A percentile compares a stretch with the other conserved stretches of the same genome.
These are phyloP conservation scores for Panagrolaimus sp. DNA, from an alignment of 1,140 invertebrate genomes.

Conservation along the genomic window DNA sequence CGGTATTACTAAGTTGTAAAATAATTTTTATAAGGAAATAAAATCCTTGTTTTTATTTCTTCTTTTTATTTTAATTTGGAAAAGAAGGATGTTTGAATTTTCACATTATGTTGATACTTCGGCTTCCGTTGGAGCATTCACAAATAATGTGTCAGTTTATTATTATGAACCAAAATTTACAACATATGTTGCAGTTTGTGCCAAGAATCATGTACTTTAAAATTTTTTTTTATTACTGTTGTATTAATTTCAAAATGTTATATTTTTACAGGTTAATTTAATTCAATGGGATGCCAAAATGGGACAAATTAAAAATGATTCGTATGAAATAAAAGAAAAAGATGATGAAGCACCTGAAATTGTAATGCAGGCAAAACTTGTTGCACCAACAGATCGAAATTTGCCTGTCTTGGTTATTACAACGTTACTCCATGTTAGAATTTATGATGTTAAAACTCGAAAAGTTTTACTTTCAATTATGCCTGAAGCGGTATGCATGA, in stretches of 20 bases:
- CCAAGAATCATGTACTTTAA: background rate
- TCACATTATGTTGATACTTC: background rate
- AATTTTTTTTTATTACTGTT: background rate
- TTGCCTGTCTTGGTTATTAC: background rate
- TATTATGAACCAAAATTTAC: constrained; percentile 9
- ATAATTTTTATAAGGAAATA: too few relatives aligned
- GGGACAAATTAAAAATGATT: background rate
- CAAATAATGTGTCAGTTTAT: constrained; percentile 10
- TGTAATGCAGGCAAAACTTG: constrained; percentile 4
- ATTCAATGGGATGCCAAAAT: constrained; percentile 5
- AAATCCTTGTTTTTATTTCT: too few relatives aligned
- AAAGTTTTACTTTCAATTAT: background rate
- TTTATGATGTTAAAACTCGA: background rate
- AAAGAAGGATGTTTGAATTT: background rate
- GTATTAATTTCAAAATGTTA: background rate
- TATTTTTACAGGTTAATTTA: constrained; percentile 1
- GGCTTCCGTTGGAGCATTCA: background rate
- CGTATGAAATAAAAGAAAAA: background rate
- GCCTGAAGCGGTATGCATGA: background rate
- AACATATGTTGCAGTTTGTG: constrained; percentile 1
- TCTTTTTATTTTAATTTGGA: too few relatives aligned
- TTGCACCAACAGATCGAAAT: constrained; percentile 1
- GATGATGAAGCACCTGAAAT: background rate
- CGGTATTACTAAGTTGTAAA: too few relatives aligned
- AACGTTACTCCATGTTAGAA: background rate